phyloP scores from a whole-genome alignment of 92 coral and sea anemone species.

The Chrysogorgia sp. region DNA sequence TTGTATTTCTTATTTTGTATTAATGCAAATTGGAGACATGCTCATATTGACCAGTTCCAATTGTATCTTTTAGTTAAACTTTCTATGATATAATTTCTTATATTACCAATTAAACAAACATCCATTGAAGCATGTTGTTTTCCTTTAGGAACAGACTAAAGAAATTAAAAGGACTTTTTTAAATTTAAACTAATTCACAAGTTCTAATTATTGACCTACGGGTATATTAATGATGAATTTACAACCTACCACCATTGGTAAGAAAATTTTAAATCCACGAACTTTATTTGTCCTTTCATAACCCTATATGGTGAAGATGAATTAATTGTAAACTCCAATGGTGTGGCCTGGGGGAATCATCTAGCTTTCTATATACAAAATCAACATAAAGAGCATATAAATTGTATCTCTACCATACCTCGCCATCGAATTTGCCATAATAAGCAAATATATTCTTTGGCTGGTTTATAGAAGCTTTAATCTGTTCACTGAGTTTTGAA shows the following conservation, averaged over 20 bases:
- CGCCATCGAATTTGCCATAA: constrained; percentile 96
- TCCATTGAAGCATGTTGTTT: constrained; percentile 21
- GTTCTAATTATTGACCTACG: too few species aligned
- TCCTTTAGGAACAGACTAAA: constrained; percentile 25
- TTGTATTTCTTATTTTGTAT: neutral
- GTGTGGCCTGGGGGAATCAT: too few species aligned
- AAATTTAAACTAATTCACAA: too few species aligned
- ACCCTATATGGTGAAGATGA: constrained; percentile 58
- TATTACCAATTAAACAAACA: constrained; percentile 14
- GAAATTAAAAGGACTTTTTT: neutral
- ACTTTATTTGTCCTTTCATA: constrained; percentile 72
- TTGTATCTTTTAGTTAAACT: neutral
- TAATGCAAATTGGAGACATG: too few species aligned
- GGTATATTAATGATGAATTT: too few species aligned
- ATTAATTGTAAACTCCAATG: neutral
- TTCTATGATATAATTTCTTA: neutral
- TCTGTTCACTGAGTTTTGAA: constrained; percentile 74
- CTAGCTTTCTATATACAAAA: too few species aligned
- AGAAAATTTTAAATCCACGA: constrained; percentile 68
- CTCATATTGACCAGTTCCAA: too few species aligned
- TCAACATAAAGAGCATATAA: neutral
- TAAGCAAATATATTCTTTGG: constrained; percentile 87
- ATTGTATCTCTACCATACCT: constrained; percentile 58
- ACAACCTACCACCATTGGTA: constrained; percentile 62
- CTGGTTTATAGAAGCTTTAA: constrained; percentile 72